Percentiles rank a stretch among this genome's conserved stretches.
These are phyloP conservation scores for Lutraria lutraria DNA, from an alignment of 2,888 invertebrate species.

Conservation along the genomic window DNA sequence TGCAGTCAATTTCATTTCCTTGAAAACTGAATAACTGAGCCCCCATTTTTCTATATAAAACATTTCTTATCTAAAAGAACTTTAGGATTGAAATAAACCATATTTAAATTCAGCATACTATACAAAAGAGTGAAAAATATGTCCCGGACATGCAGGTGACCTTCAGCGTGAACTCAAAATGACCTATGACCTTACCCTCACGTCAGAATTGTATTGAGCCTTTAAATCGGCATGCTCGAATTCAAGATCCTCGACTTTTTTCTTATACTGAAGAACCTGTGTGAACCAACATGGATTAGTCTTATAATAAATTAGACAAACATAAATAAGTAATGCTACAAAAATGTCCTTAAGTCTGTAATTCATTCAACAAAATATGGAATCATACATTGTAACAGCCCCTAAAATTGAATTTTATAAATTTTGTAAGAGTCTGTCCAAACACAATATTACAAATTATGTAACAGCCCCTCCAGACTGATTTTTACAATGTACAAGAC, in stretches of 20 bases:
- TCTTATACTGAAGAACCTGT: slow-evolving; percentile 94
- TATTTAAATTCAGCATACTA: neutral
- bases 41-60: neutral
- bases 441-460: no score
- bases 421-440: no score
- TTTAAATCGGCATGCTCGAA: slow-evolving; percentile 76
- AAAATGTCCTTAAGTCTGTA: slow-evolving; percentile 13
- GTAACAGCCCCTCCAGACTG: no score
- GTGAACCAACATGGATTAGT: slow-evolving; percentile 23
- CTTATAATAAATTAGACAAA: neutral
- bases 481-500: no score
- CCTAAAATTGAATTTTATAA: neutral
- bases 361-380: neutral
- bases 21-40: neutral
- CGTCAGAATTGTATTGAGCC: slow-evolving; percentile 72
- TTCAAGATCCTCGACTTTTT: slow-evolving; percentile 94
- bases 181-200: slow-evolving; percentile 76
- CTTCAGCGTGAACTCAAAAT: slow-evolving; percentile 37
- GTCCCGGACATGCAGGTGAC: slow-evolving; percentile 26
- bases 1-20: neutral
- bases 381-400: neutral
- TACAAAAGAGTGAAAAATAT: slow-evolving; percentile 6
- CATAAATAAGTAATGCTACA: slow-evolving; percentile 17
- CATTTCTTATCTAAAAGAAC: neutral
- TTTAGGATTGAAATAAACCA: neutral